These are phyloP conservation scores for Etheostoma perlongum DNA, from an alignment of 2,797 vertebrate genomes.

Conservation along the genomic window DNA sequence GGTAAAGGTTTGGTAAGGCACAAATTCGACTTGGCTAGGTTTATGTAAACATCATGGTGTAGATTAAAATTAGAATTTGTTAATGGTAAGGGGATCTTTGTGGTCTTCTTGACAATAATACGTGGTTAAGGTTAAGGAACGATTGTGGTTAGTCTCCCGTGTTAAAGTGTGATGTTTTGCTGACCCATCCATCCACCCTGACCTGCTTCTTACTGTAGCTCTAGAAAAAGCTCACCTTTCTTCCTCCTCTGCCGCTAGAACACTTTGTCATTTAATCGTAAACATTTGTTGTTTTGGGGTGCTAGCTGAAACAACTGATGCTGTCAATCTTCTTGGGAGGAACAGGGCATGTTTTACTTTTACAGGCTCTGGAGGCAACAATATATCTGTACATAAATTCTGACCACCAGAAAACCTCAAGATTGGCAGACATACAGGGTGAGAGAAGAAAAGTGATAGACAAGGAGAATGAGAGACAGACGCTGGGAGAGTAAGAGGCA, in stretches of 20 bases:
- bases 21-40: background rate
- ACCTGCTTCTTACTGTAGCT: background rate
- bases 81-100: background rate
- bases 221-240: background rate
- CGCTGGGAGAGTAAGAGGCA: background rate
- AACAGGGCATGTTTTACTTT: background rate
- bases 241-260: background rate
- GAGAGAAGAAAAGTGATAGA: constrained; percentile 20
- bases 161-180: background rate
- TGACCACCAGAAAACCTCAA: constrained; percentile 6
- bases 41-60: background rate
- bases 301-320: background rate
- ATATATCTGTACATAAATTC: background rate
- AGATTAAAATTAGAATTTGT: background rate
- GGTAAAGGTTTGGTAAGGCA: background rate
- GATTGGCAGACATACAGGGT: constrained; percentile 9
- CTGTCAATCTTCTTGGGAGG: background rate
- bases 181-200: background rate
- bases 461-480: constrained; percentile 7
- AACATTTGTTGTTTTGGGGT: background rate
- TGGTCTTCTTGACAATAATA: background rate
- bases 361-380: background rate
- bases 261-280: background rate
- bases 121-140: background rate
- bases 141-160: background rate